Conservation (phyloP, 2,888 invertebrate genomes). For the Heliconius sara region DNA sequence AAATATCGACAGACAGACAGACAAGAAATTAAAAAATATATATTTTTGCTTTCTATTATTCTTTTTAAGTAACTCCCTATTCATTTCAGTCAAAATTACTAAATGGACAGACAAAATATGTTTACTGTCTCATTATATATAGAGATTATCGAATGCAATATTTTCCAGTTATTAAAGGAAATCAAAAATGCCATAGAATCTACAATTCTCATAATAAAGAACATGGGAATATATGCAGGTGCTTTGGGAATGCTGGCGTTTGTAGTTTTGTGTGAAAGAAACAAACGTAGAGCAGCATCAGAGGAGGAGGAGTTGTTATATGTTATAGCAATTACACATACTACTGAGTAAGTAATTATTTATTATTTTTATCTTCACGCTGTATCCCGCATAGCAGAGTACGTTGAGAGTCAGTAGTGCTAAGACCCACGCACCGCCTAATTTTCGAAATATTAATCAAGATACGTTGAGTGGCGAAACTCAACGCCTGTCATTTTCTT, state of each 20-base stretch:
- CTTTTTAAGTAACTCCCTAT: no score
- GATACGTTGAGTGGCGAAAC: no score
- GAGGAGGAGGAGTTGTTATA: constrained; percentile 55
- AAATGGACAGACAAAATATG: no score
- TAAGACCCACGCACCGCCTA: not conserved
- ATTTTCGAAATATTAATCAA: not conserved
- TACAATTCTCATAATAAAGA: constrained; percentile 77
- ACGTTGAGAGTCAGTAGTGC: not conserved
- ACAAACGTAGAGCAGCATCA: constrained; percentile 32
- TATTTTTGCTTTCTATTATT: no score
- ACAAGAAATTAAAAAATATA: no score
- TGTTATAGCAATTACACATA: constrained; percentile 58
- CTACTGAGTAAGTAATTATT: constrained; percentile 57
- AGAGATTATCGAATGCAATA: not conserved
- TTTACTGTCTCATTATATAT: no score
- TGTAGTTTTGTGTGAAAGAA: constrained; percentile 53
- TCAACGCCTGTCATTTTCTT: no score
- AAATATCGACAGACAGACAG: no score
- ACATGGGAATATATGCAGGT: constrained; percentile 85
- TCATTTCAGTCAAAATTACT: no score
- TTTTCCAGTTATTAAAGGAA: constrained; percentile 69
- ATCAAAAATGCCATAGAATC: constrained; percentile 77
- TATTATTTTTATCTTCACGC: not conserved
- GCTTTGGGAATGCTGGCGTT: constrained; percentile 83
- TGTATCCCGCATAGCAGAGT: not conserved